A percentile compares a stretch with the other conserved stretches of the same genome.
Conservation (phyloP, 2,113 vertebrate species). For the Aix galericulata region DNA sequence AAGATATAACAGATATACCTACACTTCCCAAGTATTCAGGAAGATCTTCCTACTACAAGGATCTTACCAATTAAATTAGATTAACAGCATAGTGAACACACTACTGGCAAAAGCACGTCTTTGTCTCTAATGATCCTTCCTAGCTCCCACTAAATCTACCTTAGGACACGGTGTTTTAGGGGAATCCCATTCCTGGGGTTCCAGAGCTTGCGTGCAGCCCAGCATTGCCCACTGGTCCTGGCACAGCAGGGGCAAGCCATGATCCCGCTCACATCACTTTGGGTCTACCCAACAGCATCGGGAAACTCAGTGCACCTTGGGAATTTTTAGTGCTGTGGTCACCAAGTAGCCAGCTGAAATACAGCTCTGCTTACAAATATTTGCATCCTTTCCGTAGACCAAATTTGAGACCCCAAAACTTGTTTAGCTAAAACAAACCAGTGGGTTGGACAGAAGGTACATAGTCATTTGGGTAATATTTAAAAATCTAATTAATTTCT, state of each 20-base stretch:
- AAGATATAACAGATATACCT: neutral
- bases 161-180: conserved; percentile 48
- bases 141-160: conserved; percentile 49
- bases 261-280: neutral
- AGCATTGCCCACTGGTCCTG: no score
- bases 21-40: neutral
- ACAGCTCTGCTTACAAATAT: neutral
- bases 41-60: neutral
- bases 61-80: conserved; percentile 44
- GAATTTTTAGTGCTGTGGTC: neutral
- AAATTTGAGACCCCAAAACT: neutral
- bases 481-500: conserved; percentile 19
- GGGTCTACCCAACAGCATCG: neutral
- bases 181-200: conserved; percentile 38
- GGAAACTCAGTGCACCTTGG: neutral
- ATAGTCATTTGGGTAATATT: conserved; percentile 49
- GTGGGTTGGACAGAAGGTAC: conserved; percentile 19
- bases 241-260: neutral
- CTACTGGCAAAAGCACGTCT: conserved; percentile 45
- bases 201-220: neutral
- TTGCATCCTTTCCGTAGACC: neutral
- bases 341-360: neutral
- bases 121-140: conserved; percentile 48
- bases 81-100: conserved; percentile 23
- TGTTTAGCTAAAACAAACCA: conserved; percentile 36